Conservation (phyloP, 2,797 vertebrate genomes). For the Gobionotothen gibberifrons region DNA sequence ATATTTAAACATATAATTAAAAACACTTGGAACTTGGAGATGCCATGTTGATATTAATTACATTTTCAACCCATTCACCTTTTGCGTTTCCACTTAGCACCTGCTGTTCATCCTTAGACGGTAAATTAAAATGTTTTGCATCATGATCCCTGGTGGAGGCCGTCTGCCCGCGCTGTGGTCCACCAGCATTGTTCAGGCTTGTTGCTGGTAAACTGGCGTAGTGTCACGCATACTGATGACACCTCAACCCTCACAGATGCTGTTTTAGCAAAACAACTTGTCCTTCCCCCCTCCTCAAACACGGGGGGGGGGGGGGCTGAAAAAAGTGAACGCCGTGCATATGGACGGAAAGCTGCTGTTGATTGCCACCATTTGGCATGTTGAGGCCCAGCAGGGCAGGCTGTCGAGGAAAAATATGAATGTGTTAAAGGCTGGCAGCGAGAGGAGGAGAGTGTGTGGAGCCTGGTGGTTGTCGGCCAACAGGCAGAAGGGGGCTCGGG, state of each 20-base stretch:
- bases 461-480: conserved; percentile 41
- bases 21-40: no score
- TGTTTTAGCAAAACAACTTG: conserved; percentile 42
- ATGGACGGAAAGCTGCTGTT: conserved; percentile 60
- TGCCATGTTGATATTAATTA: no score
- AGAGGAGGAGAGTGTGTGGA: conserved; percentile 7
- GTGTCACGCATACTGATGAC: conserved; percentile 50
- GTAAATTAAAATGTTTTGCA: conserved; percentile 12
- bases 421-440: conserved; percentile 46
- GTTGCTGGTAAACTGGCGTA: conserved; percentile 23
- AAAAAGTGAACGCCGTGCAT: conserved; percentile 45
- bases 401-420: conserved; percentile 57
- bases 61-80: no score
- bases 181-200: conserved; percentile 38
- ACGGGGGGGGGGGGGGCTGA: not conserved
- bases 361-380: conserved; percentile 54
- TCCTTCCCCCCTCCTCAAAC: not conserved
- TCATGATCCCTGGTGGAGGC: conserved; percentile 11
- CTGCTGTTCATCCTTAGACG: conserved; percentile 15
- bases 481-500: conserved; percentile 27
- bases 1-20: no score
- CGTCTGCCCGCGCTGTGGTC: conserved; percentile 36
- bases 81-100: not conserved
- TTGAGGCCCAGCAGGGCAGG: conserved; percentile 60
- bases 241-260: conserved; percentile 47